Conservation (phyloP, 30 jellyfish, hydroid and myxozoan genomes). For the Aurelia sp. region DNA sequence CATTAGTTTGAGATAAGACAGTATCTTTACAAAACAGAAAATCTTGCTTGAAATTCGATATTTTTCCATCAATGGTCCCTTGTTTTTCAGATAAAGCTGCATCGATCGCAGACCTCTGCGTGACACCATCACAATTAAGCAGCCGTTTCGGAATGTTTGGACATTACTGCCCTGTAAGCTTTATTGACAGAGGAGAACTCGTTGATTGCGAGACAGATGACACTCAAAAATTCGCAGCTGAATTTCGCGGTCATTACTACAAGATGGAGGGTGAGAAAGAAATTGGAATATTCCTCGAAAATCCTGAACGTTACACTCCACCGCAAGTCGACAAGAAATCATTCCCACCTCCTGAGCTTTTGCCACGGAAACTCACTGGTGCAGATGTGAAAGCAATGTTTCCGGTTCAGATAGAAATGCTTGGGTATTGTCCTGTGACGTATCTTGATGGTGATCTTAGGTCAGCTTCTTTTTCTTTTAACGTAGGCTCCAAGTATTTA, state of each 20-base stretch:
- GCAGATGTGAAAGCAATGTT: slow-evolving; percentile 72
- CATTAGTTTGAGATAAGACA: too few species aligned
- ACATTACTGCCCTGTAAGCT: slow-evolving; percentile 97
- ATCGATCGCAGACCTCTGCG: slow-evolving; percentile 80
- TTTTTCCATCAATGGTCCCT: too few species aligned
- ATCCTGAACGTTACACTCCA: slow-evolving; percentile 86
- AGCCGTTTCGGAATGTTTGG: slow-evolving; percentile 84
- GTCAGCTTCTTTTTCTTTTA: slow-evolving; percentile 30
- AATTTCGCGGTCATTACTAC: slow-evolving; percentile 90
- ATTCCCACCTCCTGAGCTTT: slow-evolving; percentile 69
- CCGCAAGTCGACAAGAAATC: slow-evolving; percentile 70
- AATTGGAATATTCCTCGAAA: slow-evolving; percentile 66
- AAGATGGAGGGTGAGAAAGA: slow-evolving; percentile 69
- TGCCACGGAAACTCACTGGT: slow-evolving; percentile 76
- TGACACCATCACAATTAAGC: slow-evolving; percentile 78
- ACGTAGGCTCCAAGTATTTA: too few species aligned
- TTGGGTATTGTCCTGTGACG: slow-evolving; percentile 97
- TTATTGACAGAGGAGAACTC: slow-evolving; percentile 73
- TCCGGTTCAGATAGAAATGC: slow-evolving; percentile 80
- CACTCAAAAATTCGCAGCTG: slow-evolving; percentile 81
- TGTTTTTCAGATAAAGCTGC: slow-evolving; percentile 79
- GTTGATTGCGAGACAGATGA: slow-evolving; percentile 76
- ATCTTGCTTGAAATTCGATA: too few species aligned
- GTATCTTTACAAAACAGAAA: too few species aligned
- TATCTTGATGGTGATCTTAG: slow-evolving; percentile 87